These are phyloP conservation scores for Anastrepha ludens DNA, from an alignment of 1,140 invertebrate genomes.

Conservation along the genomic window DNA sequence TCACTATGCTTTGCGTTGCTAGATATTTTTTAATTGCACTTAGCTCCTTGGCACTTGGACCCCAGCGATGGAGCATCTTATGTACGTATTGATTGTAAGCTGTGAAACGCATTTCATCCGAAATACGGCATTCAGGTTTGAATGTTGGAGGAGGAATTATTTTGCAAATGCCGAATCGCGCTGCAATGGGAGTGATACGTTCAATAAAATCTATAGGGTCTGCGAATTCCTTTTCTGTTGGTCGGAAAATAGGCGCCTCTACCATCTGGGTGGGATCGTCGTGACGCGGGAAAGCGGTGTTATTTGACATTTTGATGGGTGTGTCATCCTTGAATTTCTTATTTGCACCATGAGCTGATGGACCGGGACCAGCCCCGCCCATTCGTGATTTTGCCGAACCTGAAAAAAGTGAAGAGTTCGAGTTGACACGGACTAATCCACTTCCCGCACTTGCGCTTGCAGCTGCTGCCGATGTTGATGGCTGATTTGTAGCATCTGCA, in stretches of 20 bases:
- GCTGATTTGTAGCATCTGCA: slow-evolving; percentile 28
- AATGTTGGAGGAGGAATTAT: slow-evolving; percentile 92
- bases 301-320: slow-evolving; percentile 75
- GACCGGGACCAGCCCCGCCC: slow-evolving; percentile 53
- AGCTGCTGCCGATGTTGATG: slow-evolving; percentile 61
- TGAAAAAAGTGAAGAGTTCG: slow-evolving; percentile 69
- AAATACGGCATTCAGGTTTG: slow-evolving; percentile 91
- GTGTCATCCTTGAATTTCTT: slow-evolving; percentile 72
- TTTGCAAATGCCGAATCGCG: slow-evolving; percentile 90
- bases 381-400: slow-evolving; percentile 70
- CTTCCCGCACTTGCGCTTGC: slow-evolving; percentile 65
- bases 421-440: slow-evolving; percentile 66
- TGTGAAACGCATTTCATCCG: slow-evolving; percentile 90
- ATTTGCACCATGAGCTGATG: slow-evolving; percentile 54
- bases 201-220: slow-evolving; percentile 94
- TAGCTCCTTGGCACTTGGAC: slow-evolving; percentile 89
- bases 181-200: slow-evolving; percentile 85
- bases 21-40: slow-evolving; percentile 91
- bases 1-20: slow-evolving; percentile 84
- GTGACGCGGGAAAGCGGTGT: slow-evolving; percentile 76
- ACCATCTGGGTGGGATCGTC: slow-evolving; percentile 79
- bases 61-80: slow-evolving; percentile 92
- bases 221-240: slow-evolving; percentile 89
- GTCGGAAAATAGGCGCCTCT: slow-evolving; percentile 89
- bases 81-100: slow-evolving; percentile 94